Evolutionary conservation across 1,140 invertebrate genomes (phyloP), one percentile per base, ranked within the genome.

Genomic region (Schlechtendalia chinensis): DNA sequence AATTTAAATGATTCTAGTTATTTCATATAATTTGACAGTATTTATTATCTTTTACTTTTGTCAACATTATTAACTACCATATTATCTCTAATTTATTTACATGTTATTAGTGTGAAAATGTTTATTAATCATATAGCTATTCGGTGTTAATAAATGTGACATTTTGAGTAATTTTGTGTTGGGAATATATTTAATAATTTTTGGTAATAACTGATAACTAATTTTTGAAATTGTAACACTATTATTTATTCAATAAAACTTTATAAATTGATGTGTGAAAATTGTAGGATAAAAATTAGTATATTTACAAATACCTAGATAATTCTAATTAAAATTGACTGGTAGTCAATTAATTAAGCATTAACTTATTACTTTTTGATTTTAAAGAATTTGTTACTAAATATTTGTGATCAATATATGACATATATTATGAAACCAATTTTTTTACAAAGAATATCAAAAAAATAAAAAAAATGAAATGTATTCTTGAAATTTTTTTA

Each of bases 381-480:
- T 32, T 63, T 8, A 11, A 61, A 1, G 27, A 63, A 4, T 63
- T 32, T 16, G 11, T 63, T 63, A 19, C 10, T 63, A 50, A 50
- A 50, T 50, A 50, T 50, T 12, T 39, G 8, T 39, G 32, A 8
- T 39, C 32, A 39, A 4, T 39, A 8, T 39, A 39, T 39, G 8
- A 39, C n/a, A 8, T 39, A 24, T 59, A 0, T 16, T 17, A 27
- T 17, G 14, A 59, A 27, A 59, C 5, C 24, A 16, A 1, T 27
- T 59, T 27, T 59, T 59, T 24, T 59, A 59, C n/a, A 22, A 24
- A 22, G 54, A 58, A 58, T 58, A n/a, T 58, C n/a, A n/a, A 58
- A n/a, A 39, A 39, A 39, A 3, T 8, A 4, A 39, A 39, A 39
- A 8, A 39, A 39, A n/a, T n/a, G n/a, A 8, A 39, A 39, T 39